Evolutionary conservation across 2,113 vertebrate genomes (phyloP).

Genomic region (Mormyrus iriodes): DNA sequence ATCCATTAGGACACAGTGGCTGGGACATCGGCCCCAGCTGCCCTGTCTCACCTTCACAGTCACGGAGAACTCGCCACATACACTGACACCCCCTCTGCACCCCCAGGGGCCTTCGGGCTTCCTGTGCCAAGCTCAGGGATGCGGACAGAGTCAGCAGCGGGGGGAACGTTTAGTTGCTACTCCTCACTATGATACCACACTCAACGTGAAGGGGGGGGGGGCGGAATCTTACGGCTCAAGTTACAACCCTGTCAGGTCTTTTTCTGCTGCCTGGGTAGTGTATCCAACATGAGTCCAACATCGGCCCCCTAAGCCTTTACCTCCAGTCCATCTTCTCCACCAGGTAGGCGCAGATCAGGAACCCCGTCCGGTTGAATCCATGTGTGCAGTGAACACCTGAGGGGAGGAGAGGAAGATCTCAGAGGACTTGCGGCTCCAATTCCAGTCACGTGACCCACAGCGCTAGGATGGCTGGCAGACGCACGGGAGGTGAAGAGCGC

Average conservation of each 20-base stretch:
- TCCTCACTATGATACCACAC: neutral
- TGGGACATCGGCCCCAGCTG: neutral
- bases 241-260: neutral
- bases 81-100: neutral
- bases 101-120: neutral
- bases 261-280: neutral
- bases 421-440: neutral
- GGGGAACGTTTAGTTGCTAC: neutral
- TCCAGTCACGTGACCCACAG: neutral
- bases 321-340: conserved; percentile 99
- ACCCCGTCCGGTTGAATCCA: conserved; percentile 96
- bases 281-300: neutral
- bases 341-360: conserved; percentile 95
- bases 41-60: neutral
- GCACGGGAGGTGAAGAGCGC: neutral
- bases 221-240: neutral
- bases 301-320: conserved; percentile 50
- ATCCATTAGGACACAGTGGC: too few species aligned
- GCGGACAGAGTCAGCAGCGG: neutral
- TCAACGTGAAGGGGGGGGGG: neutral
- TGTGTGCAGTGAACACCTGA: conserved; percentile 97
- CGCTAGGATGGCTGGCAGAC: neutral
- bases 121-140: neutral
- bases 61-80: neutral
- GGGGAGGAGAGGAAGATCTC: conserved; percentile 2